Base-by-base conservation (phyloP, 1,140 invertebrate species). In the Forficula auricularia region DNA sequence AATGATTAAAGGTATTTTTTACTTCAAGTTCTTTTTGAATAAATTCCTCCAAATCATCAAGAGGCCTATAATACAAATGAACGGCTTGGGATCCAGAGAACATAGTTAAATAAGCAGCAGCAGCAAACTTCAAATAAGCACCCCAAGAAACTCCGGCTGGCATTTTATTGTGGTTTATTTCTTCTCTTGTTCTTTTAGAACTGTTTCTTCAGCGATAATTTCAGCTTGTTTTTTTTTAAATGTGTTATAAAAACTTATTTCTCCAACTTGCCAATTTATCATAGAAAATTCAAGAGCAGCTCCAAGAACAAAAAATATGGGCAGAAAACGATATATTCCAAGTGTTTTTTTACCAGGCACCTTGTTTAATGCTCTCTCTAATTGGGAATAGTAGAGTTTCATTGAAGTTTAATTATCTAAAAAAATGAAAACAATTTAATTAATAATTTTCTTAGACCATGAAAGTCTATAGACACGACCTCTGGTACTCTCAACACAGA, bases 191-290 rank as follows among this genome's bases (percentile, higher is more conserved):
- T 66, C n/a, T 41, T 27, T 10, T 27, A 13, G 42, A 40, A 33
- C 9, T 38, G 41, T 69, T 43, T 72, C 59, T 54, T 78, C 68
- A 10, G 80, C 65, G 32, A 78, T 63, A 49, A 76, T 70, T 57
- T 80, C 69, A 1, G 81, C 75, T 65, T 75, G 70, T 18, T 71
- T 68, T 41, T 60, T 71, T 56, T 88, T 89, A 53, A 72, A 88
- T 4, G 75, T 81, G 39, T 62, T 65, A 60, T 82, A 92, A 64
- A 94, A 94, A 56, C 89, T 92, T 1, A 76, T 72, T 63, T 85
- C 72, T 38, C 83, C 82, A 42, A 86, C 75, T 53, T 70, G 66
- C 86, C 82, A 91, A 45, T 92, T 82, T 40, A 94, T 90, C 88
- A 92, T 92, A 32, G 75, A 75, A 72, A 76, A 92, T 62, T 94